These are phyloP conservation scores for Lingula anatina DNA, from an alignment of 2,888 invertebrate species.

Conservation along the genomic window DNA sequence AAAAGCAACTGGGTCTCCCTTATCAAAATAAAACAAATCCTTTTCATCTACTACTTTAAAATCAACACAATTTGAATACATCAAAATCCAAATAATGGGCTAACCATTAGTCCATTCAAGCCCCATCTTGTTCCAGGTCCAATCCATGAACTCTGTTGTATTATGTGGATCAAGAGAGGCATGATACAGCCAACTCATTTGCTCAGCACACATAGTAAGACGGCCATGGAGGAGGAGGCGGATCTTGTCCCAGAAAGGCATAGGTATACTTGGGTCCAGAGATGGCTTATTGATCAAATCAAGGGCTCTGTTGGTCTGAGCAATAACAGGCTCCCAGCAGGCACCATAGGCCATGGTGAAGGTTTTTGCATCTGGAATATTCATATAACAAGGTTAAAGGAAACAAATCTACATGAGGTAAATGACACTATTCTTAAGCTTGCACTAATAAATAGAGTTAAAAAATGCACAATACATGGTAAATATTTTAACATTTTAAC, in stretches of 20 bases:
- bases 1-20: no score
- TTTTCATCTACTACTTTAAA: no score
- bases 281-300: slow-evolving; percentile 65
- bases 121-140: slow-evolving; percentile 88
- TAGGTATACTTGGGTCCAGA: slow-evolving; percentile 72
- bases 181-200: slow-evolving; percentile 85
- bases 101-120: slow-evolving; percentile 92
- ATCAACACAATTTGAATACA: no score
- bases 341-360: slow-evolving; percentile 95
- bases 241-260: slow-evolving; percentile 98
- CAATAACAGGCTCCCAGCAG: slow-evolving; percentile 97
- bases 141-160: slow-evolving; percentile 97
- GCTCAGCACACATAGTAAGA: slow-evolving; percentile 78
- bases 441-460: no score
- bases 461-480: no score
- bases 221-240: slow-evolving; percentile 88
- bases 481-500: no score
- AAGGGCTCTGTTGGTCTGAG: slow-evolving; percentile 82
- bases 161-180: slow-evolving; percentile 98
- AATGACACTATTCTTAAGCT: no score
- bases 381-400: no score
- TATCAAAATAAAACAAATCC: no score
- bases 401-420: no score
- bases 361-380: slow-evolving; percentile 79
- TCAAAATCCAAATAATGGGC: no score